Evolutionary conservation across 2,888 invertebrate genomes (phyloP).

Genomic region (Unio pictorum): DNA sequence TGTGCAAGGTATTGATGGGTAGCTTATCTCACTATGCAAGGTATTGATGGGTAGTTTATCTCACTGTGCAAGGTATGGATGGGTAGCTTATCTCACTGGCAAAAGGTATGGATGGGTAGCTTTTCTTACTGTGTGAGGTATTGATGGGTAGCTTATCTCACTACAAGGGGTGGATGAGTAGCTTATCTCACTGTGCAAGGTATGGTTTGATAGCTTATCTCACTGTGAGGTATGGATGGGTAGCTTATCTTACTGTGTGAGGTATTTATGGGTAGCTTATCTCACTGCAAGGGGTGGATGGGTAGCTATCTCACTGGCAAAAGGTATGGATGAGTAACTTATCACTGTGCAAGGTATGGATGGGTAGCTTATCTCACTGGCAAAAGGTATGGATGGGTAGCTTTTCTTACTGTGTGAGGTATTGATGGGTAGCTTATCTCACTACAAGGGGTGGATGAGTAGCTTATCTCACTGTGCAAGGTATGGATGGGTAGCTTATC

Average conservation of each 20-base stretch:
- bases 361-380: slow-evolving; percentile 30
- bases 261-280: slow-evolving; percentile 28
- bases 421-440: slow-evolving; percentile 1
- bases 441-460: too few relatives aligned
- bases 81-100: slow-evolving; percentile 35
- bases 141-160: background rate
- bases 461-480: slow-evolving; percentile 49
- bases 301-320: slow-evolving; percentile 44
- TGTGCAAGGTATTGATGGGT: slow-evolving; percentile 51
- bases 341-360: slow-evolving; percentile 56
- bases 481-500: slow-evolving; percentile 22
- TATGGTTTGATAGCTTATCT: slow-evolving; percentile 13
- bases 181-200: slow-evolving; percentile 53
- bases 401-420: slow-evolving; percentile 55
- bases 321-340: slow-evolving; percentile 27
- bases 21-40: too few relatives aligned
- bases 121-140: slow-evolving; percentile 56
- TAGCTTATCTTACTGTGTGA: slow-evolving; percentile 46
- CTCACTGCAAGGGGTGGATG: too few relatives aligned
- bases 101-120: slow-evolving; percentile 37
- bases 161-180: too few relatives aligned
- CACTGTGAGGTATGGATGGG: too few relatives aligned
- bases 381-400: slow-evolving; percentile 42
- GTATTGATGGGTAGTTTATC: background rate
- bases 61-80: slow-evolving; percentile 56